Evolutionary conservation across 2,888 invertebrate genomes (phyloP), one percentile per base, ranked within the genome.

Genomic region (Loripinus fragilis): DNA sequence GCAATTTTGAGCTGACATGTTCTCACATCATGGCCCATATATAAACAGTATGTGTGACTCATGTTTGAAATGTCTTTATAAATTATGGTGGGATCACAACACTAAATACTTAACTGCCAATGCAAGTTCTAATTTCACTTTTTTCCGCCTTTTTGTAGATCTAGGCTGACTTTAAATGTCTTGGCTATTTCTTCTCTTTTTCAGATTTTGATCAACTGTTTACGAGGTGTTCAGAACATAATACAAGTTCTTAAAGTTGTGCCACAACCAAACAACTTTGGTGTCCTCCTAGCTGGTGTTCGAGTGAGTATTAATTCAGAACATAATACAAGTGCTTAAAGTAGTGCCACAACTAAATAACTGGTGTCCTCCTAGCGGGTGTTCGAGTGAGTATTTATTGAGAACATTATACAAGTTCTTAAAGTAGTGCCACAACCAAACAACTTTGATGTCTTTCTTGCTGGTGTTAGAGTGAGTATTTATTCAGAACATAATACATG

Each of bases 201-300:
- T 88, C 83, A 93, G 93, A 83, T 92, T 20, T 69, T 91, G 71
- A 87, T 89, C 30, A 83, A 86, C 74, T 85, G 90, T 35, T 75
- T 93, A 38, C 79, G 88, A 41, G 92, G 91, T 0, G 72, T 92
- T 3, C 92, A 92, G 81, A 90, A 91, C 71, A 83, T 93, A n/a
- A 60, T 92, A 12, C 69, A 87, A 38, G 85, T 86, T n/a, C 88
- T 89, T 8, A 91, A 89, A 71, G 76, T 88, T 5, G 86, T 90
- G 64, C 90, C 89, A 7, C 23, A 60, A 33, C 67, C 77, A 12
- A 83, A 88, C n/a, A 85, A 86, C 28, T 73, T 92, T 0, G 93
- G 93, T 0, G 78, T 86, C 12, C 70, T 93, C 20, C 85, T 93
- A 41, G 92, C 93, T 25, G 91, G 88, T 48, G 81, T 93, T 8